Conservation (phyloP, 2,113 vertebrate genomes). For the Piprites chloris region DNA sequence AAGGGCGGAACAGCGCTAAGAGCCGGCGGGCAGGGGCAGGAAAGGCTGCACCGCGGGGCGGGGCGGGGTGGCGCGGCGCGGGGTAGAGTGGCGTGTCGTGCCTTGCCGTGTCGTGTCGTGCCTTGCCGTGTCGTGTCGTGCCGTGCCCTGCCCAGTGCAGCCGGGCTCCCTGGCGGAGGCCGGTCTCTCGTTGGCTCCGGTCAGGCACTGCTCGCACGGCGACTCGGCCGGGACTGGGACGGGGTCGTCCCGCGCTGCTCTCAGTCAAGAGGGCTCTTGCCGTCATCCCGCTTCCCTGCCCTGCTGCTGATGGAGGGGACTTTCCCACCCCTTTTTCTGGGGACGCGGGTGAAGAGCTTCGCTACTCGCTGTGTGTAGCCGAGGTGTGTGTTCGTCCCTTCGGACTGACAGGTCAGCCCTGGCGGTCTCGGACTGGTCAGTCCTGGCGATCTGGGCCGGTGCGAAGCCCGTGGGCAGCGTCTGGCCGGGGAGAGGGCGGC, state of each 20-base stretch:
- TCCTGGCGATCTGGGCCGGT: background rate
- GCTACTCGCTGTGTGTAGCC: accelerated
- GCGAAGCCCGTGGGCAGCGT: background rate
- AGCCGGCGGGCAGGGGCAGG: accelerated
- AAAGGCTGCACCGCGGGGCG: accelerated
- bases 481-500: background rate
- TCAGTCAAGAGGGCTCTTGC: background rate
- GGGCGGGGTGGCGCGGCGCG: too few relatives aligned
- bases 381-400: background rate
- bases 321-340: accelerated
- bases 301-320: accelerated
- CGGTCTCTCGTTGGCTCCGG: background rate
- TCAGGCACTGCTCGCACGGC: background rate
- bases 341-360: accelerated
- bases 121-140: too few relatives aligned
- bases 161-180: background rate
- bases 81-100: too few relatives aligned
- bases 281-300: background rate
- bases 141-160: background rate
- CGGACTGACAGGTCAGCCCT: background rate
- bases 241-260: too few relatives aligned
- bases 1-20: background rate
- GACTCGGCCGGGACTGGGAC: background rate
- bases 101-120: too few relatives aligned
- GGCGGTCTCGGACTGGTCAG: background rate